Percentiles rank a stretch among this genome's conserved stretches.
Evolutionary conservation across 2,888 invertebrate genomes (phyloP).

Genomic region (Folsomia candida): DNA sequence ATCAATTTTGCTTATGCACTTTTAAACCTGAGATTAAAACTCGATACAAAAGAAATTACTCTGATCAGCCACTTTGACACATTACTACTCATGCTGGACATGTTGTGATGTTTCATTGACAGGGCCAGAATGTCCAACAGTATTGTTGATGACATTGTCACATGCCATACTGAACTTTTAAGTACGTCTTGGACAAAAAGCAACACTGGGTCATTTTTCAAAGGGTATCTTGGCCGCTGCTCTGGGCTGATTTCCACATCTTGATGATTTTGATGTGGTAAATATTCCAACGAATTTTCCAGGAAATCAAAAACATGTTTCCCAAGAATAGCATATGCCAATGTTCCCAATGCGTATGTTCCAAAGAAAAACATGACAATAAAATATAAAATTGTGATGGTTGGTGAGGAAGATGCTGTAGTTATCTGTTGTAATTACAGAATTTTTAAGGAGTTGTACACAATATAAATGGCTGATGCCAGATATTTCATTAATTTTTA

Average conservation of each 20-base stretch:
- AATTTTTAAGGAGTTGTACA: neutral
- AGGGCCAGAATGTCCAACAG: neutral
- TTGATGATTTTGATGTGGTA: neutral
- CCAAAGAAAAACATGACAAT: constrained; percentile 27
- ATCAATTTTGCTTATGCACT: no score
- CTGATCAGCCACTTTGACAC: neutral
- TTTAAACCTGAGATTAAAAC: no score
- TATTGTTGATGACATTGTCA: neutral
- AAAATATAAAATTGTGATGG: constrained; percentile 27
- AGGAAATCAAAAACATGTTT: constrained; percentile 6
- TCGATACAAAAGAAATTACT: no score
- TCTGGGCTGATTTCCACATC: neutral
- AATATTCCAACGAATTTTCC: neutral
- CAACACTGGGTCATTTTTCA: neutral
- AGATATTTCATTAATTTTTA: neutral
- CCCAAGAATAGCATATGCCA: constrained; percentile 30
- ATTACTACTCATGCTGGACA: neutral
- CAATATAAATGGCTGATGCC: neutral
- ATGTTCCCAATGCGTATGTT: constrained; percentile 33
- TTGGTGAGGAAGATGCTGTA: constrained; percentile 10
- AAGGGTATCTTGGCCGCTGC: neutral
- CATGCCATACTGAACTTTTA: neutral
- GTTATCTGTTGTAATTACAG: constrained; percentile 7
- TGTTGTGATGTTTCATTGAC: neutral
- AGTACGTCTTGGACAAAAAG: neutral